These are phyloP conservation scores for Clarias batrachus DNA, from an alignment of 2,113 vertebrate species.

Conservation along the genomic window DNA sequence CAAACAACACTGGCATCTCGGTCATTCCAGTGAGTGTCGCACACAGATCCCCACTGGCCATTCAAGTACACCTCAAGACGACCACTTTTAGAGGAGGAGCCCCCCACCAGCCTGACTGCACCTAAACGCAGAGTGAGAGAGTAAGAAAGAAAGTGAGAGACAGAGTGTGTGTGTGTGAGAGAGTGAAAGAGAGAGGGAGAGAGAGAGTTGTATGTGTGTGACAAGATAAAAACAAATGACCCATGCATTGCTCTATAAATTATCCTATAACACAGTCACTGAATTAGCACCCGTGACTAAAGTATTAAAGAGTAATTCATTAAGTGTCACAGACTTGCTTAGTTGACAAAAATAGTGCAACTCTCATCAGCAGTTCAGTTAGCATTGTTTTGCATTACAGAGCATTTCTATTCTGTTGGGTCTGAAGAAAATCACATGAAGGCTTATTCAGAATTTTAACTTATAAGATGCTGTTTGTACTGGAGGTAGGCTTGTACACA, in stretches of 20 bases:
- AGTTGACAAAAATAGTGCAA: background rate
- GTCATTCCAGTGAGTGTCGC: constrained; percentile 83
- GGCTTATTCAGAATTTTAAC: background rate
- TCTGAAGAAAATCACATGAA: background rate
- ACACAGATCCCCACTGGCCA: constrained; percentile 85
- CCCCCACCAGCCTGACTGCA: constrained; percentile 77
- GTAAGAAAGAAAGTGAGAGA: background rate
- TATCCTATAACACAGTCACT: background rate
- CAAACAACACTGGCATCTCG: constrained; percentile 86
- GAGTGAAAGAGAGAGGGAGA: background rate
- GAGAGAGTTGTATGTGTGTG: background rate
- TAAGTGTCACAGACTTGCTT: background rate
- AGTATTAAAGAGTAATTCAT: background rate
- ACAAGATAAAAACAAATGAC: background rate
- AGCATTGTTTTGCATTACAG: background rate
- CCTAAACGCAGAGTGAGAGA: constrained; percentile 63
- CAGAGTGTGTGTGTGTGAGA: background rate
- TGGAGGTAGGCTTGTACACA: background rate
- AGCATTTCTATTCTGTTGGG: background rate
- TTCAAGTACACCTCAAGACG: constrained; percentile 80
- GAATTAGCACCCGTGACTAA: background rate
- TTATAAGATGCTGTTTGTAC: background rate
- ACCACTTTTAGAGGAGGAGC: constrained; percentile 62
- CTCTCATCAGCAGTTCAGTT: background rate
- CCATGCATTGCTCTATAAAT: background rate